Evolutionary conservation across 2,797 vertebrate species (phyloP), one percentile per base, ranked within the genome.

Genomic region (Bovichtus variegatus): DNA sequence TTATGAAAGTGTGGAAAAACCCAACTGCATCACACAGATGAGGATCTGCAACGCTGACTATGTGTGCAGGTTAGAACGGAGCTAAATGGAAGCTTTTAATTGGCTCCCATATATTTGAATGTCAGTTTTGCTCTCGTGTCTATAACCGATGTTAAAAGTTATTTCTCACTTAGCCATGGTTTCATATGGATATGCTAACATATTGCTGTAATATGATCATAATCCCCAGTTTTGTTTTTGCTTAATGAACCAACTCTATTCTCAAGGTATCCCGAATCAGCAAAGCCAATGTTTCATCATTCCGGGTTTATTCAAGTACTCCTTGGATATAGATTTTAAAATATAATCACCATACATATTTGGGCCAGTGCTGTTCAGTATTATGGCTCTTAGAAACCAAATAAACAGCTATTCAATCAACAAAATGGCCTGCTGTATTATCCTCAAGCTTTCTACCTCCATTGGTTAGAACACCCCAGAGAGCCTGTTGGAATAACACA

Each of bases 21-120:
- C 96, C 79, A 97, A 95, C 92, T 99, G 98, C 90, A 93, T 98
- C 51, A 89, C 83, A 0, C 94, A 97, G 0, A 94, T 97, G 87
- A 95, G 96, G 3, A 82, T 93, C 78, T 99, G 98, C 91, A 95
- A 95, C 36, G 93, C 92, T 0, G 97, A 98, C 91, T 96, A 95
- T 0, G 93, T 98, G 31, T 99, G 98, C 97, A 97, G 97, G 98
- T 99, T 80, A 69, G 87, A 46, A 47, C 6, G 4, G 6, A 73
- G 6, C 15, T 43, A 18, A 61, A 67, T 15, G 12, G n/a, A 53
- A 12, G 29, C 61, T 60, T 80, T 68, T 69, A 63, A 81, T 78
- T 63, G 38, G 10, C 19, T 65, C 47, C n/a, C 57, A 71, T 70
- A 75, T 27, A 40, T 85, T 70, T 53, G 36, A 11, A 0, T 53